Evolutionary conservation across 2,797 vertebrate genomes (phyloP), one percentile per base, ranked within the genome.

Genomic region (Helicolenus hilgendorfi): DNA sequence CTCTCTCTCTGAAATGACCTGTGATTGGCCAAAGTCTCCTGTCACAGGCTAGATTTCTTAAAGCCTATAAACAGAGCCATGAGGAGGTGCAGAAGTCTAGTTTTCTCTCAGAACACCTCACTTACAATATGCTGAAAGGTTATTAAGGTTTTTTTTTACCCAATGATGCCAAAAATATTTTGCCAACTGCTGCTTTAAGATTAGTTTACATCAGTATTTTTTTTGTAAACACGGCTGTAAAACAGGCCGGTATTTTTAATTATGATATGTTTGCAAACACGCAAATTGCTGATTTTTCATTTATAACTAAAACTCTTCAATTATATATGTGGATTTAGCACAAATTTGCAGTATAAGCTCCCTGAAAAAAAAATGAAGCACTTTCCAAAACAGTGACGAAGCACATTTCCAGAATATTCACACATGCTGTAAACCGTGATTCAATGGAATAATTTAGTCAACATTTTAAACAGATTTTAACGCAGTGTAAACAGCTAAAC

Each of bases 271-370:
- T 41, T 56, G 62, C 41, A 55, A 71, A 73, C 15, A 36, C 2
- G 58, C 3, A 78, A 75, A 82, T 80, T 11, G 68, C 64, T 58
- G 41, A 86, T 84, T 4, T 79, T 77, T 64, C 26, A 87, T 71
- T 70, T 45, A 72, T 24, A 38, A 36, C 69, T n/a, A 35, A 38
- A 83, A 58, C 72, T 80, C 31, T 72, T 91, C 35, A 79, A 81
- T 91, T 75, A 75, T 87, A 63, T 11, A 86, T 83, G 24, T 71
- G 56, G 64, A 75, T 72, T 88, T 72, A 82, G 55, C 33, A 67
- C 15, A 64, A 0, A 60, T 45, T 75, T 62, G 22, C 35, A 62
- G 8, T 62, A 11, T 18, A 11, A 14, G 60, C 7, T 71, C 18
- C 59, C 55, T 45, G 41, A 45, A 45, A 45, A 76, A 64, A 56